These are phyloP conservation scores for Nannoperca australis DNA, from an alignment of 2,797 vertebrate species.

Conservation along the genomic window DNA sequence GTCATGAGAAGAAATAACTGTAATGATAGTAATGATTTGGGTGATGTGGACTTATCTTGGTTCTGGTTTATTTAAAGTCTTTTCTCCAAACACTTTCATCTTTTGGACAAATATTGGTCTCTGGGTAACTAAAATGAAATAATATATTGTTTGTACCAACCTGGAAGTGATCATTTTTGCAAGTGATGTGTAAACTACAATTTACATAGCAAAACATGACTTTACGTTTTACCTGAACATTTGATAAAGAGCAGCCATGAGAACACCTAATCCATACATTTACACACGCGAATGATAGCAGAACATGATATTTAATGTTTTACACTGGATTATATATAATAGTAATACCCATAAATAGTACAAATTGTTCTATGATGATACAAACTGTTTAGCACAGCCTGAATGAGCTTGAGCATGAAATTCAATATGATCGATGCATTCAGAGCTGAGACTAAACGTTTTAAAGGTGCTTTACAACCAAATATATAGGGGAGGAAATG, in stretches of 20 bases:
- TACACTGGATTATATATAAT: background rate
- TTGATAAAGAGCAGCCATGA: background rate
- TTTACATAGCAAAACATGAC: background rate
- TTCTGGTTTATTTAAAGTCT: conserved; percentile 9
- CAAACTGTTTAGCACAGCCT: conserved; percentile 4
- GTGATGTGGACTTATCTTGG: conserved; percentile 40
- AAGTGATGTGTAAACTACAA: background rate
- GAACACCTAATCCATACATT: background rate
- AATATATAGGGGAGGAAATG: conserved; percentile 1
- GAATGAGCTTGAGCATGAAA: conserved; percentile 3
- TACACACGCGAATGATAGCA: background rate
- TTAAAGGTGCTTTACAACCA: conserved; percentile 29
- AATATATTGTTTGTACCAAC: background rate
- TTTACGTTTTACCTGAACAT: background rate
- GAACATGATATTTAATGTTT: conserved; percentile 1
- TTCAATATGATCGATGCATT: conserved; percentile 9
- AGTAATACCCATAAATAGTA: background rate
- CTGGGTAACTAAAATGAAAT: background rate
- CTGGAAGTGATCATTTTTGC: background rate
- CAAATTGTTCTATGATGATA: background rate
- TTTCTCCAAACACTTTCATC: background rate
- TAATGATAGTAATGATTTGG: conserved; percentile 63
- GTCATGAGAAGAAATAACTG: conserved; percentile 59
- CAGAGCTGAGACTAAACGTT: conserved; percentile 19
- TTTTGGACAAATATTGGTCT: conserved; percentile 7